These are phyloP conservation scores for Triops cancriformis DNA, from an alignment of 1,140 invertebrate species.

Conservation along the genomic window DNA sequence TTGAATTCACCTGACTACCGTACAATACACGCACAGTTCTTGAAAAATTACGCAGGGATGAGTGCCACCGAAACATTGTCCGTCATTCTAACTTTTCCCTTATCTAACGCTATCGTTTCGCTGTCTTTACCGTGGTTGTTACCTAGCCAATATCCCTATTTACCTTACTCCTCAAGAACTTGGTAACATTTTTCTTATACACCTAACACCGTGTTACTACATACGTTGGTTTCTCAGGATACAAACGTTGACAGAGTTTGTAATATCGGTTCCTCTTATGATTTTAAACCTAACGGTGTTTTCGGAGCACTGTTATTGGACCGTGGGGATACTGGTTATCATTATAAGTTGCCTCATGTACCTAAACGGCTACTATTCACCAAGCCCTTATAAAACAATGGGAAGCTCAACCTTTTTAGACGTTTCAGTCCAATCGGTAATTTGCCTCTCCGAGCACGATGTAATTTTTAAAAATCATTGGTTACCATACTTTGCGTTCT, in stretches of 20 bases:
- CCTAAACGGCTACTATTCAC: conserved; percentile 33
- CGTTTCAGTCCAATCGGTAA: conserved; percentile 21
- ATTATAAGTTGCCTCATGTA: conserved; percentile 34
- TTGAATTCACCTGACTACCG: background rate
- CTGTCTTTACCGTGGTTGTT: conserved; percentile 18
- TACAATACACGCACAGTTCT: conserved; percentile 16
- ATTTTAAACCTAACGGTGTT: conserved; percentile 35
- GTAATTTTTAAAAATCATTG: too few relatives aligned
- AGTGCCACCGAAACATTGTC: conserved; percentile 20
- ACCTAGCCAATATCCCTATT: conserved; percentile 3
- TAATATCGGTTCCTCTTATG: conserved; percentile 40
- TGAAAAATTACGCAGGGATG: conserved; percentile 28
- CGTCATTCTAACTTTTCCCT: conserved; percentile 16
- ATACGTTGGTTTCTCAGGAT: conserved; percentile 12
- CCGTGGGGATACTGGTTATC: background rate
- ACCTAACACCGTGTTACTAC: background rate
- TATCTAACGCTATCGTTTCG: conserved; percentile 20
- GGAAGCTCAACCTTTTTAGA: conserved; percentile 20
- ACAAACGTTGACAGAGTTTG: background rate
- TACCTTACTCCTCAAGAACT: conserved; percentile 17
- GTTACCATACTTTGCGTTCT: too few relatives aligned
- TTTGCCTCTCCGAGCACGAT: too few relatives aligned
- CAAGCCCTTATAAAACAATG: conserved; percentile 12
- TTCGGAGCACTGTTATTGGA: background rate
- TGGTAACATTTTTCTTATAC: conserved; percentile 16